Conservation (phyloP, 2,797 vertebrate genomes). For the Discoglossus pictus region DNA sequence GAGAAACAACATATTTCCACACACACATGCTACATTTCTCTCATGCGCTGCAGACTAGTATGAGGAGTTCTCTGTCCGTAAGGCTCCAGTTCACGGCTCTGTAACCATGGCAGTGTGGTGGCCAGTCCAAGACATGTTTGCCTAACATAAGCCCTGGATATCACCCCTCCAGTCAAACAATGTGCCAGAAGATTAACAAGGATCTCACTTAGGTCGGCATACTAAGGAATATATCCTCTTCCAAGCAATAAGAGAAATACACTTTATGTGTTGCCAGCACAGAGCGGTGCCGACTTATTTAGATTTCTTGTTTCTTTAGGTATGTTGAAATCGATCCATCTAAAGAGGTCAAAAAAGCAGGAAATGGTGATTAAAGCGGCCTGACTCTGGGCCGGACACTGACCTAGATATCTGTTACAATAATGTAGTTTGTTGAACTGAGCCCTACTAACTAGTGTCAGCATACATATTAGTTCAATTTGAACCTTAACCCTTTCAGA, state of each 20-base stretch:
- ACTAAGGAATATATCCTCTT: slow-evolving; percentile 9
- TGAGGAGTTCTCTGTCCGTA: too few relatives aligned
- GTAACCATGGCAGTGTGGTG: slow-evolving; percentile 67
- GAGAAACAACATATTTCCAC: not conserved
- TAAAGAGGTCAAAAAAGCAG: not conserved
- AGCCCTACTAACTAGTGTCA: too few relatives aligned
- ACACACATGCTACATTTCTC: slow-evolving; percentile 40
- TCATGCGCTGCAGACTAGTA: not conserved
- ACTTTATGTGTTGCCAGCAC: not conserved
- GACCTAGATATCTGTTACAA: too few relatives aligned
- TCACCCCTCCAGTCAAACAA: slow-evolving; percentile 58
- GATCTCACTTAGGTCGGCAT: too few relatives aligned
- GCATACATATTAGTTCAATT: too few relatives aligned
- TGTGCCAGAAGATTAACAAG: slow-evolving; percentile 47
- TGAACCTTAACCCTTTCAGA: too few relatives aligned
- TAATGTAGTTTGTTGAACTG: too few relatives aligned
- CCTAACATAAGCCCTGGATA: slow-evolving; percentile 56
- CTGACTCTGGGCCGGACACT: not conserved
- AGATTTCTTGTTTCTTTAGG: slow-evolving; percentile 21
- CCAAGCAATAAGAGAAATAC: slow-evolving; percentile 28
- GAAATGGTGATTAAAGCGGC: not conserved
- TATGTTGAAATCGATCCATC: not conserved
- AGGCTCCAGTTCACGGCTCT: not conserved
- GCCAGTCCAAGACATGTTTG: slow-evolving; percentile 61
- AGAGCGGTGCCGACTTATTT: too few relatives aligned